Evolutionary conservation across 2,113 vertebrate genomes (phyloP).

Genomic region (Trachemys scripta): DNA sequence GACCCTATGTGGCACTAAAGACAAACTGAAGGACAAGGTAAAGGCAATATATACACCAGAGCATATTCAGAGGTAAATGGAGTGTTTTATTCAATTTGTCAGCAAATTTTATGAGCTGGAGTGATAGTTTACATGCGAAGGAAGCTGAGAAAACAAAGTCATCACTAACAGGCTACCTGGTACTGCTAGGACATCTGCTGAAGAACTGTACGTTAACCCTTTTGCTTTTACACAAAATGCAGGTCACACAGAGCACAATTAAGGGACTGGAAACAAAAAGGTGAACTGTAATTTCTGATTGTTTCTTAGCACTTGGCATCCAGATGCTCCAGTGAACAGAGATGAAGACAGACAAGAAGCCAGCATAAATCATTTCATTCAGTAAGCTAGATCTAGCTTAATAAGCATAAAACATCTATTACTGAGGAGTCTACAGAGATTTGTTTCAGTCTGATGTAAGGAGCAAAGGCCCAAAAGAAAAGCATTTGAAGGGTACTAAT

Average conservation of each 20-base stretch:
- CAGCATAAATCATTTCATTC: neutral
- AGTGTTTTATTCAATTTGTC: neutral
- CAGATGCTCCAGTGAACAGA: neutral
- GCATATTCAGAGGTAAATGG: neutral
- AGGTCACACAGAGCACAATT: neutral
- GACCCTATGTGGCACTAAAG: neutral
- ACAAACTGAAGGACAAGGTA: neutral
- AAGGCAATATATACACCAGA: neutral
- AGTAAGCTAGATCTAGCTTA: neutral
- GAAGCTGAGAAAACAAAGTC: no score
- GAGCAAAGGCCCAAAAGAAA: neutral
- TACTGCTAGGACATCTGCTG: neutral
- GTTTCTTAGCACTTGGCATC: neutral
- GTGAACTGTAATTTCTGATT: fast-evolving
- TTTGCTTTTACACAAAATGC: neutral
- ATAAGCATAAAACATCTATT: neutral
- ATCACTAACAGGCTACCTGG: neutral
- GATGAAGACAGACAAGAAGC: neutral
- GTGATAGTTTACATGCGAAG: no score
- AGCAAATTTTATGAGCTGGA: neutral
- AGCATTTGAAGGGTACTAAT: neutral
- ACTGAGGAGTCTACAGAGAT: neutral
- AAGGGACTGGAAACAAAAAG: neutral
- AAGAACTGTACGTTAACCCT: neutral
- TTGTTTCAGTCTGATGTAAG: neutral